Evolutionary conservation across 2,797 vertebrate species (phyloP).

Genomic region (Pangasius sanitwongsei): DNA sequence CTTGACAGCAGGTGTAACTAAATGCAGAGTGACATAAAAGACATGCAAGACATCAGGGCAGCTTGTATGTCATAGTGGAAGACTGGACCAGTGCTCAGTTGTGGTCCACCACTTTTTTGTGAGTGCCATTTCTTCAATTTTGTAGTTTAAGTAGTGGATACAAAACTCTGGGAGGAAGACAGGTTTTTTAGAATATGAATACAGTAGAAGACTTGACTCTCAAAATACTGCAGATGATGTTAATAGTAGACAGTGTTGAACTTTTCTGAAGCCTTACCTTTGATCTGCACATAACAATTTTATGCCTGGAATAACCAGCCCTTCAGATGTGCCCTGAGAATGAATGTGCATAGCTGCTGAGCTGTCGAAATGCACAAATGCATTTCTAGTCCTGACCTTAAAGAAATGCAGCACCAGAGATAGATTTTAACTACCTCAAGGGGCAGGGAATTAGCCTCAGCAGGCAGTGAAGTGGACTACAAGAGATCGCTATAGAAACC

Average conservation of each 20-base stretch:
- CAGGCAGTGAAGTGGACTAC: not conserved
- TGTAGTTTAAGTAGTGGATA: not conserved
- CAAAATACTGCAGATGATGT: not conserved
- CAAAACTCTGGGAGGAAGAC: not conserved
- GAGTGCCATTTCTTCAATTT: not conserved
- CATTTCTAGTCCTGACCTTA: not conserved
- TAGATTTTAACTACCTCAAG: not conserved
- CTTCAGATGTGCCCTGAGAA: not conserved
- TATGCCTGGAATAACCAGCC: not conserved
- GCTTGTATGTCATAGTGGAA: not conserved
- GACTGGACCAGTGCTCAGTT: too few relatives aligned
- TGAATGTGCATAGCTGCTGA: not conserved
- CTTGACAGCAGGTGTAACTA: not conserved
- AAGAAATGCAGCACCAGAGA: not conserved
- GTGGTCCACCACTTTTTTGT: not conserved
- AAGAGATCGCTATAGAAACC: conserved; percentile 8
- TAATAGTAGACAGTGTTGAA: not conserved
- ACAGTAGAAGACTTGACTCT: not conserved
- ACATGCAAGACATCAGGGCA: not conserved
- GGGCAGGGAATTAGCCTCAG: not conserved
- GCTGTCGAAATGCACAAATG: not conserved
- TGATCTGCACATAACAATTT: not conserved
- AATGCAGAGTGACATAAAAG: not conserved
- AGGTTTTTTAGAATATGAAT: not conserved
- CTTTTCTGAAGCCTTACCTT: not conserved